phyloP scores from a whole-genome alignment of 2,888 invertebrate species.

The Furcula furcula region DNA sequence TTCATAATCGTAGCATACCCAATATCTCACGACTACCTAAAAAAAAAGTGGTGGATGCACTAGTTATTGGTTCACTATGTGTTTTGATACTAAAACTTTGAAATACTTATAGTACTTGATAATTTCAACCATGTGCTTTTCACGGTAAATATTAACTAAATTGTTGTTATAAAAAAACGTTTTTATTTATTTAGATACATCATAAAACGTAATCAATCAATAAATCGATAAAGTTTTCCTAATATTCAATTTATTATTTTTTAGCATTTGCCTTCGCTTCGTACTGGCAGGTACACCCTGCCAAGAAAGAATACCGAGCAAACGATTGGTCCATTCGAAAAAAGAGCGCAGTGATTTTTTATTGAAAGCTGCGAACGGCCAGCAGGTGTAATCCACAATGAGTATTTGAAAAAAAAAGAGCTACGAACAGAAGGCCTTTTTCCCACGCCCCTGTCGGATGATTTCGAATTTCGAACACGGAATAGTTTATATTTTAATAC shows the following conservation, averaged over 20 bases:
- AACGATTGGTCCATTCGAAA: conserved; percentile 61
- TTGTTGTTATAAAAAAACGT: too few species aligned
- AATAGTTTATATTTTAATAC: conserved; percentile 42
- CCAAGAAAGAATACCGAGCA: conserved; percentile 56
- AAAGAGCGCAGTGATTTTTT: conserved; percentile 71
- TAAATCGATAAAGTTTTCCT: too few species aligned
- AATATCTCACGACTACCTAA: conserved; percentile 79
- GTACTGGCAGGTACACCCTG: conserved; percentile 19
- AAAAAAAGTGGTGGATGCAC: conserved; percentile 42
- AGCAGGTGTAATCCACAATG: conserved; percentile 79
- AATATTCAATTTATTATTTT: too few species aligned
- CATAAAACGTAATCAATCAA: too few species aligned
- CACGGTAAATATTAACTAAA: too few species aligned
- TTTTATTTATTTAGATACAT: too few species aligned
- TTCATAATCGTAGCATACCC: conserved; percentile 73
- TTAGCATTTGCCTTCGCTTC: conserved; percentile 7
- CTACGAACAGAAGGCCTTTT: conserved; percentile 77
- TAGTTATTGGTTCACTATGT: conserved; percentile 18
- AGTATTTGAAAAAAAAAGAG: conserved; percentile 75
- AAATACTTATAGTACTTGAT: too few species aligned
- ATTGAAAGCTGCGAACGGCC: conserved; percentile 78
- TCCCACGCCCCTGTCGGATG: conserved; percentile 73
- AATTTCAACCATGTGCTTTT: too few species aligned
- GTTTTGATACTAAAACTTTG: too few species aligned
- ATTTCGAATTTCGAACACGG: conserved; percentile 58